Percentiles rank a stretch among this genome's conserved stretches.
phyloP scores from a whole-genome alignment of 2,888 invertebrate genomes.

The Amorpha juglandis region DNA sequence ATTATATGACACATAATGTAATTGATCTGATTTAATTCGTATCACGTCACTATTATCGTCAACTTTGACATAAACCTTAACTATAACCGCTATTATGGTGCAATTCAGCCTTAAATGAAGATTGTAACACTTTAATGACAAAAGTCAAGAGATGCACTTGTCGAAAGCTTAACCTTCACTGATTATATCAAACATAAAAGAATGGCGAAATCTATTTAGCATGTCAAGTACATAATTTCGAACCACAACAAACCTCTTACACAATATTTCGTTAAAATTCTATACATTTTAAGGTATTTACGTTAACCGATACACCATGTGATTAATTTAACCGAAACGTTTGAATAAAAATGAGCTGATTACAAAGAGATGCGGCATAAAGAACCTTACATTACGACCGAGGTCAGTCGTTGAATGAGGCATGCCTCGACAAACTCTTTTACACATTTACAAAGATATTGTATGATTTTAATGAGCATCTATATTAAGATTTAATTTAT shows the following conservation, averaged over 20 bases:
- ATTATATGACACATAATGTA: no score
- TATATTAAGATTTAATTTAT: neutral
- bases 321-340: slow-evolving; percentile 31
- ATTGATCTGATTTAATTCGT: no score
- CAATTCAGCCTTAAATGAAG: no score
- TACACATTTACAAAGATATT: slow-evolving; percentile 8
- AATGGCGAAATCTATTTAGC: slow-evolving; percentile 12
- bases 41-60: no score
- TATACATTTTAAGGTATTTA: slow-evolving; percentile 10
- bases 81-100: no score
- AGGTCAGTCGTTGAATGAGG: neutral
- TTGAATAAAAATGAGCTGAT: slow-evolving; percentile 32
- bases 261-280: slow-evolving; percentile 5
- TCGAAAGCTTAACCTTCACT: neutral
- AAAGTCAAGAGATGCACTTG: neutral
- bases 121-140: no score
- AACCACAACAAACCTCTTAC: slow-evolving; percentile 5
- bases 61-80: no score
- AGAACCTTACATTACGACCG: neutral
- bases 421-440: slow-evolving; percentile 2
- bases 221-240: neutral
- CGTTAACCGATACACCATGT: slow-evolving; percentile 18
- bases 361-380: slow-evolving; percentile 24
- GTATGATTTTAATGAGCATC: slow-evolving; percentile 7
- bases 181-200: neutral